phyloP scores from a whole-genome alignment of 2,113 vertebrate species.

The Cairina moschata region DNA sequence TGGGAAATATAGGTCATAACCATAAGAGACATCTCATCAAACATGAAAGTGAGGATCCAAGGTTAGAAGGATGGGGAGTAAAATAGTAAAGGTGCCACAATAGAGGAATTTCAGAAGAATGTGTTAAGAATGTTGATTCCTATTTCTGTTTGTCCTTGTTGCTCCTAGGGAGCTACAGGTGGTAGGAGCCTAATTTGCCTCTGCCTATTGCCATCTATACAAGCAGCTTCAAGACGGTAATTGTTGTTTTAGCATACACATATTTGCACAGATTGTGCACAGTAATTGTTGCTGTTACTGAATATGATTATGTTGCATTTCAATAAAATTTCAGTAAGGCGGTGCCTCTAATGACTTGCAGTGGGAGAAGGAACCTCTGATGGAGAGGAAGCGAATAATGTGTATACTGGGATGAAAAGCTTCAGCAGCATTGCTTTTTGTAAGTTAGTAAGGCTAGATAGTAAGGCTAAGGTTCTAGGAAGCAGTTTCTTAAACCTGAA shows the following conservation, averaged over 20 bases:
- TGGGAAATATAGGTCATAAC: neutral
- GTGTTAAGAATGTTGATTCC: fast-evolving
- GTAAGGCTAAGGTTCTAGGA: neutral
- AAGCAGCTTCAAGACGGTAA: neutral
- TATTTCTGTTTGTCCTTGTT: neutral
- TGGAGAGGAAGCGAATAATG: neutral
- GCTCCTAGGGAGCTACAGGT: neutral
- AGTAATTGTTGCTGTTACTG: neutral
- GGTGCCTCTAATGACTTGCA: neutral
- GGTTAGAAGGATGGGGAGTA: neutral
- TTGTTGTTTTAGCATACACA: neutral
- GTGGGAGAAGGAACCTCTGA: neutral
- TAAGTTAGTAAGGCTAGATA: no score
- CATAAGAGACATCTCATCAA: neutral
- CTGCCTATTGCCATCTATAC: neutral
- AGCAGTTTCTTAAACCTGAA: neutral
- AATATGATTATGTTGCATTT: neutral
- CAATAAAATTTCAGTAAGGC: neutral
- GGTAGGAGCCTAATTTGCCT: neutral
- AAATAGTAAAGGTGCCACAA: neutral
- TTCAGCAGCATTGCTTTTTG: neutral
- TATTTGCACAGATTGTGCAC: neutral
- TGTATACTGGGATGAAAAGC: neutral
- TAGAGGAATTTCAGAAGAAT: neutral
- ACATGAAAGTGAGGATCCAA: neutral